A percentile compares a stretch with the other conserved stretches of the same genome.
Evolutionary conservation across 1,140 invertebrate genomes (phyloP).

Genomic region (Sarcophaga peregrina): DNA sequence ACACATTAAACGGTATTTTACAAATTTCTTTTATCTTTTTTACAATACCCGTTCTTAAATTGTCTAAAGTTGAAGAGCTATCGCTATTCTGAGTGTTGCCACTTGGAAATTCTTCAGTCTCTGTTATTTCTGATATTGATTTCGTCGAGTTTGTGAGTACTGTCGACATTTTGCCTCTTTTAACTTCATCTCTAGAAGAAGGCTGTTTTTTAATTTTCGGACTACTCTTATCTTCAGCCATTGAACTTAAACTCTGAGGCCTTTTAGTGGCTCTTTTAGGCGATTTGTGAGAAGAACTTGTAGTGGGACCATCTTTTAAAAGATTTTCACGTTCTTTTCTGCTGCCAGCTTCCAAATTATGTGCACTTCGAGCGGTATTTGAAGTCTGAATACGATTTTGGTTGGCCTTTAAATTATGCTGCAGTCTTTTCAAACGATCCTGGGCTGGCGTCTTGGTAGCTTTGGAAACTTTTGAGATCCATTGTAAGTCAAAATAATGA

Average conservation of each 20-base stretch:
- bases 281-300: neutral
- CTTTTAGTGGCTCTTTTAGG: neutral
- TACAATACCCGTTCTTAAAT: conserved; percentile 41
- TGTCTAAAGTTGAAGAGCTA: neutral
- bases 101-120: neutral
- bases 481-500: neutral
- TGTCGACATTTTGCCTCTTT: neutral
- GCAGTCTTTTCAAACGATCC: conserved; percentile 57
- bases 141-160: neutral
- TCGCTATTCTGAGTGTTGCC: neutral
- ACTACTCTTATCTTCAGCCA: neutral
- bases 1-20: conserved; percentile 36
- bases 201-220: neutral
- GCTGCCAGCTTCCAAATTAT: neutral
- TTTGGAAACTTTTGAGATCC: conserved; percentile 1
- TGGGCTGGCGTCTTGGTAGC: conserved; percentile 49
- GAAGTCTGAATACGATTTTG: conserved; percentile 9
- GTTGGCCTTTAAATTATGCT: conserved; percentile 49
- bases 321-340: neutral
- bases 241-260: neutral
- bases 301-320: neutral
- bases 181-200: neutral
- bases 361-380: neutral
- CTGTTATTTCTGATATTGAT: neutral
- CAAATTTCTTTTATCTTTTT: conserved; percentile 45